A percentile compares a stretch with the other conserved stretches of the same genome.
Conservation (phyloP, 2,113 vertebrate species). For the Tyrannus savana region DNA sequence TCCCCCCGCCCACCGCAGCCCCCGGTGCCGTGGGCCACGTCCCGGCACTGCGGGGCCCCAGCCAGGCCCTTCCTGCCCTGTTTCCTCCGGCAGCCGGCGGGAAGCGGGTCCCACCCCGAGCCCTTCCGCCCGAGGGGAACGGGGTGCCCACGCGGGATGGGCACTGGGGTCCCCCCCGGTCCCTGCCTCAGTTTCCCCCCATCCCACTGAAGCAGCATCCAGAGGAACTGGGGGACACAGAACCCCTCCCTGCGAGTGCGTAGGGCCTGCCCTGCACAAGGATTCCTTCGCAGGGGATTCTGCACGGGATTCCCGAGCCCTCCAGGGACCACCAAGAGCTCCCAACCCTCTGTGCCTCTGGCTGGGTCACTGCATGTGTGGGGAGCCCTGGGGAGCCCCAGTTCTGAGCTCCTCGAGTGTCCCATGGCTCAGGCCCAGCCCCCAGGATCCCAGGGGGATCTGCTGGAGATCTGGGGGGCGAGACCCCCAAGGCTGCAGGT, state of each 20-base stretch:
- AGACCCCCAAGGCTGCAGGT: too few relatives aligned
- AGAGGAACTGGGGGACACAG: not conserved
- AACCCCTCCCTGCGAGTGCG: accelerated
- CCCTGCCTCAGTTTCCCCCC: not conserved
- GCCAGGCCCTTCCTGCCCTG: conserved; percentile 52
- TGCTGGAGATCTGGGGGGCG: not conserved
- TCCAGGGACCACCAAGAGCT: accelerated
- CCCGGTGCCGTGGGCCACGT: not conserved
- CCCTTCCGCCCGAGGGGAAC: not conserved
- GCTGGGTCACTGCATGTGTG: accelerated
- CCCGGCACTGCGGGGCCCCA: not conserved
- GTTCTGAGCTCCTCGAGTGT: not conserved
- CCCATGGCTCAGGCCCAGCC: not conserved
- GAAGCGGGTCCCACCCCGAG: conserved; percentile 28
- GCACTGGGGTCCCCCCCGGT: not conserved
- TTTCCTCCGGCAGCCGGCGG: conserved; percentile 49
- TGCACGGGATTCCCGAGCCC: not conserved
- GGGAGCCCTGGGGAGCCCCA: not conserved
- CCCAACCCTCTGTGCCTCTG: not conserved
- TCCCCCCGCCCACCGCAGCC: not conserved
- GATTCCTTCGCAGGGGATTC: not conserved
- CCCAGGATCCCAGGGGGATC: too few relatives aligned
- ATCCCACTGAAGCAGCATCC: accelerated
- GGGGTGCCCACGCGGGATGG: not conserved
- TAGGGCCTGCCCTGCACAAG: accelerated